Evolutionary conservation across 2,888 invertebrate genomes (phyloP).

Genomic region (Caradrina kadenii): DNA sequence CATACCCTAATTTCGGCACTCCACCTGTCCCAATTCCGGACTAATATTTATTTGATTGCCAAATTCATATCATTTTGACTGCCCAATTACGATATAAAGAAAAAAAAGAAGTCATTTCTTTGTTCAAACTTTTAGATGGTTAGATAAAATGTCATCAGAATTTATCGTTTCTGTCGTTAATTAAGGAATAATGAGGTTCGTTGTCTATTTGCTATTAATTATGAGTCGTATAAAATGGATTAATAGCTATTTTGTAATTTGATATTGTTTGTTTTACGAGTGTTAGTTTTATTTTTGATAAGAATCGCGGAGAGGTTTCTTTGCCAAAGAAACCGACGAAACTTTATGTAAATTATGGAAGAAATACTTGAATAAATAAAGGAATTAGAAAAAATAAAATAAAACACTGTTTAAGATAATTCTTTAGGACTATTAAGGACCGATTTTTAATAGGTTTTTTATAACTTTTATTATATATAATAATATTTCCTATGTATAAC

Average conservation of each 20-base stretch:
- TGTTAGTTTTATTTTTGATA: conserved; percentile 43
- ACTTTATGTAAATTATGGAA: not conserved
- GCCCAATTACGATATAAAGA: conserved; percentile 66
- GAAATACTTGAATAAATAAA: not conserved
- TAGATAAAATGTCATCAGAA: conserved; percentile 63
- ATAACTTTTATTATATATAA: no score
- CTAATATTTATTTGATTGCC: conserved; percentile 90
- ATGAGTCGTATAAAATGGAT: conserved; percentile 52
- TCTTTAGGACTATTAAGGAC: no score
- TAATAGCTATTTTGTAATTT: conserved; percentile 41
- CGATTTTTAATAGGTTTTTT: not conserved
- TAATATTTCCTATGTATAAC: no score
- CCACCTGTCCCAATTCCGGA: conserved; percentile 82
- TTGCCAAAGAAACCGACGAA: conserved; percentile 17
- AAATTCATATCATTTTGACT: conserved; percentile 73
- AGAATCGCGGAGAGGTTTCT: conserved; percentile 14
- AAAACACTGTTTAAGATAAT: not conserved
- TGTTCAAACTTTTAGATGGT: conserved; percentile 55
- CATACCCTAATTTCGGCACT: conserved; percentile 74
- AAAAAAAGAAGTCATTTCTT: conserved; percentile 29
- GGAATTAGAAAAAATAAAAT: not conserved
- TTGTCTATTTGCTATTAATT: conserved; percentile 55
- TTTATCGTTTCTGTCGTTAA: conserved; percentile 69
- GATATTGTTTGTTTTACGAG: conserved; percentile 51
- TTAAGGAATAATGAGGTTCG: conserved; percentile 60